A percentile compares a stretch with the other conserved stretches of the same genome.
Evolutionary conservation across 1,140 invertebrate species (phyloP).

Genomic region (Nomia melanderi): DNA sequence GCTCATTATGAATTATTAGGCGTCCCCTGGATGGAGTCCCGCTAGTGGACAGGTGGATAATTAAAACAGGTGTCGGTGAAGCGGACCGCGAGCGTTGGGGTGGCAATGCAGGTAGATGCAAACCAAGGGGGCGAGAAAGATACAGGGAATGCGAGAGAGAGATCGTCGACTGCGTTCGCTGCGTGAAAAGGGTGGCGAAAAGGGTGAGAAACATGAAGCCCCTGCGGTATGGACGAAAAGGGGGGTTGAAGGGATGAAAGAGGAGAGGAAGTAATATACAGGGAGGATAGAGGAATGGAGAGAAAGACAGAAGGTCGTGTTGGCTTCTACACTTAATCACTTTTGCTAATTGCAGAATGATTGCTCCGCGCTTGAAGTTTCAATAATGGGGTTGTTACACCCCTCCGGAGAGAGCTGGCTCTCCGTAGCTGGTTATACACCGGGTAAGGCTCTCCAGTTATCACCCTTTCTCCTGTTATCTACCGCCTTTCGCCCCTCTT

Average conservation of each 20-base stretch:
- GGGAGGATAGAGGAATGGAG: not conserved
- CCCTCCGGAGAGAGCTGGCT: slow-evolving; percentile 26
- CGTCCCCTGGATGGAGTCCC: not conserved
- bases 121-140: not conserved
- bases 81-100: not conserved
- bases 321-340: slow-evolving; percentile 73
- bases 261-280: too few relatives aligned
- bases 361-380: slow-evolving; percentile 74
- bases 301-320: slow-evolving; percentile 21
- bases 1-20: slow-evolving; percentile 55
- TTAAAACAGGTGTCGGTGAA: slow-evolving; percentile 66
- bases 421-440: slow-evolving; percentile 57
- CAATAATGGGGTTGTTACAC: slow-evolving; percentile 75
- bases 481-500: slow-evolving; percentile 40
- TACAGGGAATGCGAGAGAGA: not conserved
- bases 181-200: not conserved
- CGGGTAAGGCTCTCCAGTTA: slow-evolving; percentile 40
- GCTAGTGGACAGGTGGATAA: slow-evolving; percentile 63
- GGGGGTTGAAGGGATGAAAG: not conserved
- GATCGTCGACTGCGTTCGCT: not conserved
- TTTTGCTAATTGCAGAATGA: slow-evolving; percentile 77
- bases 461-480: slow-evolving; percentile 51
- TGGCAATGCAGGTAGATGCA: too few relatives aligned
- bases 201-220: not conserved
- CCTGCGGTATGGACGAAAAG: not conserved